Evolutionary conservation across 2,113 vertebrate genomes (phyloP).

Genomic region (Irena cyanogastra): DNA sequence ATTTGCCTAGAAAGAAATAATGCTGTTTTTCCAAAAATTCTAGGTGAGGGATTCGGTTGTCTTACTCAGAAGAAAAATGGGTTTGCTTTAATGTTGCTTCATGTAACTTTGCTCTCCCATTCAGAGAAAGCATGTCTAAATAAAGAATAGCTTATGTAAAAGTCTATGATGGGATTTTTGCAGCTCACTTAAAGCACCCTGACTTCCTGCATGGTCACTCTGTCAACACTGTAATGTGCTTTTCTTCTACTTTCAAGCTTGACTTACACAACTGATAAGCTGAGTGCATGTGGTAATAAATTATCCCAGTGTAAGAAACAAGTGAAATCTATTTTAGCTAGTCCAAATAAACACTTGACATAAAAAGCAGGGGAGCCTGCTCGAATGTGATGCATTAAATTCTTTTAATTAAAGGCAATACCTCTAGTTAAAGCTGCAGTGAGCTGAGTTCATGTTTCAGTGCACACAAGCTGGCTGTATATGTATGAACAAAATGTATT

Average conservation of each 20-base stretch:
- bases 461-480: neutral
- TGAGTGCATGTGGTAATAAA: neutral
- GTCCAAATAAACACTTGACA: neutral
- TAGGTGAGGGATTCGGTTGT: neutral
- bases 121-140: neutral
- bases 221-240: neutral
- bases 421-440: neutral
- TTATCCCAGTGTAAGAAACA: neutral
- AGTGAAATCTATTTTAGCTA: neutral
- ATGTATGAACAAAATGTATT: neutral
- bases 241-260: neutral
- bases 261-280: neutral
- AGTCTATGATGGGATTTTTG: neutral
- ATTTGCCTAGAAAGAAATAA: neutral
- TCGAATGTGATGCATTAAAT: neutral
- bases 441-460: neutral
- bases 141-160: slow-evolving; percentile 2
- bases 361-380: neutral
- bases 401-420: neutral
- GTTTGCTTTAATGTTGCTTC: neutral
- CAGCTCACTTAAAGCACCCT: neutral
- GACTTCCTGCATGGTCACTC: neutral
- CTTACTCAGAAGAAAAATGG: neutral
- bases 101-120: neutral
- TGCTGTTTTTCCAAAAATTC: too few species aligned